Conservation (phyloP, 2,797 vertebrate species). For the Buphagus erythrorhynchus region DNA sequence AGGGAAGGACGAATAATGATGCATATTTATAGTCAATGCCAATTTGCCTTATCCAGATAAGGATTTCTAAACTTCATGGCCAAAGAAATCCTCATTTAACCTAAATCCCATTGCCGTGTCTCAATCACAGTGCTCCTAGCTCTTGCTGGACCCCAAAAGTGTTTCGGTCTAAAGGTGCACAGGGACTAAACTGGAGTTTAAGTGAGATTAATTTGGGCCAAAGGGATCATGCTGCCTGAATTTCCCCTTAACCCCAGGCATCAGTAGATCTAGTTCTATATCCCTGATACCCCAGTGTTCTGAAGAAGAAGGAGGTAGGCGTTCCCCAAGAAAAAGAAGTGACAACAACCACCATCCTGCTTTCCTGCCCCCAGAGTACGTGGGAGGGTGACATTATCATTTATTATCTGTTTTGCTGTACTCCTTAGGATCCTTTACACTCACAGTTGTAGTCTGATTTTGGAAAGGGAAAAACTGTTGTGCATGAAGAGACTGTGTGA, state of each 20-base stretch:
- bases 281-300: not conserved
- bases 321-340: not conserved
- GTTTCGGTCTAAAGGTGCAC: not conserved
- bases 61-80: not conserved
- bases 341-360: not conserved
- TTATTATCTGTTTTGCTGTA: not conserved
- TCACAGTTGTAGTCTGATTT: not conserved
- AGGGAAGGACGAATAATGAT: not conserved
- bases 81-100: not conserved
- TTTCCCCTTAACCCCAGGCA: not conserved
- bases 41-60: not conserved
- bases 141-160: not conserved
- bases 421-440: not conserved
- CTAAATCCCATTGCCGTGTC: not conserved
- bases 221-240: not conserved
- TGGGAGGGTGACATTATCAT: not conserved
- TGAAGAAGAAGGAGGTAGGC: not conserved
- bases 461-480: not conserved
- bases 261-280: not conserved
- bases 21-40: not conserved
- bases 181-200: not conserved
- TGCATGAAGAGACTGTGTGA: not conserved
- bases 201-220: not conserved
- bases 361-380: not conserved
- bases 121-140: not conserved